Base-by-base conservation (phyloP, 2,113 vertebrate genomes). In the Cercocebus atys region DNA sequence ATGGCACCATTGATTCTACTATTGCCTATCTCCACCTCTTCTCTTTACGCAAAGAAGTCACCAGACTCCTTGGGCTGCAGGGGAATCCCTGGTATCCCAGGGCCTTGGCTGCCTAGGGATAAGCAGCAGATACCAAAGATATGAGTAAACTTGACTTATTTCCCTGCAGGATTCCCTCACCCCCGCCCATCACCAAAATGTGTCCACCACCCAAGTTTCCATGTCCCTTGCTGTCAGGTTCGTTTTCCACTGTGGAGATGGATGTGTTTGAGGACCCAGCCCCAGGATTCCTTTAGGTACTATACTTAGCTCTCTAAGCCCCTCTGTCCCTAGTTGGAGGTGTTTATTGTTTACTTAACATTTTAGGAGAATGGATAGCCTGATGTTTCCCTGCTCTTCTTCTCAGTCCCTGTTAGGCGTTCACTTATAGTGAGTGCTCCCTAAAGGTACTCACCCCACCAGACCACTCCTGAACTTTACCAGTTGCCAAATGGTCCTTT, bases 261-360 rank as follows among this genome's bases (percentile, higher is more conserved):
- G 84, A 97, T 93, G 79, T 64, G 84, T 94, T 94, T 95, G 94
- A 89, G 80, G 93, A 93, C 83, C 88, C 52, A 90, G 88, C 70
- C 92, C 57, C n/a, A 10, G 90, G 90, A 90, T 94, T 94, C 95
- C 92, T 96, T 73, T 0, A 0, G 22, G 25, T 38, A 32, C 88
- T 98, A 94, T 96, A 93, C 47, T 98, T 98, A 97, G 95, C 90
- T 95, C 78, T 84, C 76, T 91, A 97, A 97, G 91, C 61, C 47
- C 93, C 80, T 92, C 72, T 87, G 72, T 92, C 76, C 66, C 87
- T 80, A 50, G 8, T 25, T 92, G 68, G 50, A 92, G 35, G 75
- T 95, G 95, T 95, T 97, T 96, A 83, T 96, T 97, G 92, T 97
- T 97, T 97, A 95, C 83, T 94, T 98, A 97, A 83, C 85, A 97